These are phyloP conservation scores for Poeciliopsis infans DNA, from an alignment of 2,797 vertebrate genomes.

Conservation along the genomic window DNA sequence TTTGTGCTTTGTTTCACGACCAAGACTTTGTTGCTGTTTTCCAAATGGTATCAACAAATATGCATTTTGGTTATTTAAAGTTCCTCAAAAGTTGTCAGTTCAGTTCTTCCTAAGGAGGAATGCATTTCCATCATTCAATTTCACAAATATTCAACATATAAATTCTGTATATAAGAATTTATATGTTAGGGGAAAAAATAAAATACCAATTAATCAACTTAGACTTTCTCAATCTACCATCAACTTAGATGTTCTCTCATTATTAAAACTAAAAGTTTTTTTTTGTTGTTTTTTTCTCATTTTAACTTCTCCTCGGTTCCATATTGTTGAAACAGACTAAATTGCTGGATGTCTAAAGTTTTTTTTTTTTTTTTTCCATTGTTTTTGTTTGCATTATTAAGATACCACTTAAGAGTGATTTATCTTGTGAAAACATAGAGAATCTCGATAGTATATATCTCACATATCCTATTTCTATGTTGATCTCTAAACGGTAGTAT, in stretches of 20 bases:
- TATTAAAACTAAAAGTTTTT: not conserved
- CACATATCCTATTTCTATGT: constrained; percentile 43
- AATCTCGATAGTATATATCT: constrained; percentile 33
- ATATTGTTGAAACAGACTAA: constrained; percentile 33
- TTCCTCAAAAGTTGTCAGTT: not conserved
- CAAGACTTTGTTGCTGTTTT: not conserved
- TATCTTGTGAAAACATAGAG: constrained; percentile 41
- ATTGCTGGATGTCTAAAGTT: constrained; percentile 46
- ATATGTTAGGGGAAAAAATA: not conserved
- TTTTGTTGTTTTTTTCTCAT: constrained; percentile 5
- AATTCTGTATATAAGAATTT: not conserved
- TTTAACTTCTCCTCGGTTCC: constrained; percentile 22
- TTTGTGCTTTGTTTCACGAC: not conserved
- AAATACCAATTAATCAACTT: not conserved
- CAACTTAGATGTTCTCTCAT: not conserved
- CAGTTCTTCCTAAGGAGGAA: not conserved
- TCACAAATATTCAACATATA: not conserved
- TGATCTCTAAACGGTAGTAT: constrained; percentile 43
- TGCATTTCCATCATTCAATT: not conserved
- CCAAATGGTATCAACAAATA: not conserved
- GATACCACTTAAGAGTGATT: constrained; percentile 46
- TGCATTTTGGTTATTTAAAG: not conserved
- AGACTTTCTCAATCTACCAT: not conserved
- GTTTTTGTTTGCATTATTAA: constrained; percentile 27
- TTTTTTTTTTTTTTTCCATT: constrained; percentile 49